Conservation (phyloP, 2,797 vertebrate genomes). For the Sebastes minor region DNA sequence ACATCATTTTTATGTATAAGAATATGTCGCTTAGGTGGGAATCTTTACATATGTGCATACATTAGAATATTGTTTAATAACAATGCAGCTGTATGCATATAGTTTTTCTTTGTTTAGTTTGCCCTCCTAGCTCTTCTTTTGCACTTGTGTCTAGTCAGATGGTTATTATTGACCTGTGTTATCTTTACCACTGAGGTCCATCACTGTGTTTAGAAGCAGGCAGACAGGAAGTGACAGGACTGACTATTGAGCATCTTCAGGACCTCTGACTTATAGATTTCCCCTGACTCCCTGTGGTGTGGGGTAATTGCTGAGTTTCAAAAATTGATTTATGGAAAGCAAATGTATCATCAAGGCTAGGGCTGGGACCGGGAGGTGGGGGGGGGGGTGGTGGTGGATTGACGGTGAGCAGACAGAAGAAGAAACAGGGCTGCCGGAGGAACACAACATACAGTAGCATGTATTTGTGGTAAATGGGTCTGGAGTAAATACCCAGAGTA, state of each 20-base stretch:
- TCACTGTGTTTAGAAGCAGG: constrained; percentile 34
- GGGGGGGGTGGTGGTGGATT: neutral
- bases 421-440: constrained; percentile 19
- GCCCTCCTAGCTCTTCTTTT: neutral
- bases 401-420: constrained; percentile 27
- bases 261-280: constrained; percentile 70
- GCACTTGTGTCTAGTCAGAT: constrained; percentile 15
- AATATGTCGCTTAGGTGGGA: neutral
- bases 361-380: neutral
- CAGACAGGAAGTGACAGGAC: constrained; percentile 52
- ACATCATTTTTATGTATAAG: neutral
- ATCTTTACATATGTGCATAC: neutral
- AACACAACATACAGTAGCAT: constrained; percentile 19
- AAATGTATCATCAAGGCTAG: constrained; percentile 63
- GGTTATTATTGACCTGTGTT: constrained; percentile 48
- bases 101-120: neutral
- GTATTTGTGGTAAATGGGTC: constrained; percentile 67
- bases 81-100: neutral
- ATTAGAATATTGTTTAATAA: neutral
- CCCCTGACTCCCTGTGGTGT: constrained; percentile 33
- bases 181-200: constrained; percentile 38
- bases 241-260: constrained; percentile 52
- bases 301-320: constrained; percentile 67
- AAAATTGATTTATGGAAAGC: constrained; percentile 68
- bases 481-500: constrained; percentile 55